Conservation (phyloP, 2,888 invertebrate genomes). For the Andrena trimmerana region DNA sequence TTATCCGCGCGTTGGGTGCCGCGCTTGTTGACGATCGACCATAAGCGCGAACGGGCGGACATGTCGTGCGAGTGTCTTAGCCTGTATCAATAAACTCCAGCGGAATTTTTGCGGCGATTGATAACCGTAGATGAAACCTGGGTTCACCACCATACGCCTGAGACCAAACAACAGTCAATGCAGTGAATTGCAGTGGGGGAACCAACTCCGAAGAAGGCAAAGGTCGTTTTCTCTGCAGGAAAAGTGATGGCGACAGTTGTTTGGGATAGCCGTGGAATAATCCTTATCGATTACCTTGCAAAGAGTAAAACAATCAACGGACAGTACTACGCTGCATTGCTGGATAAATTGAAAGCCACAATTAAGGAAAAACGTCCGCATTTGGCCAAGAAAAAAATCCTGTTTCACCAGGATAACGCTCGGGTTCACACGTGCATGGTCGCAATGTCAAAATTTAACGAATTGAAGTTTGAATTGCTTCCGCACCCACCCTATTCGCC, state of each 20-base stretch:
- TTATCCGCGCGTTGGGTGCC: constrained; percentile 73
- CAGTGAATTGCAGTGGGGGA: background rate
- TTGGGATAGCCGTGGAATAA: background rate
- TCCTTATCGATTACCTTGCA: constrained; percentile 5
- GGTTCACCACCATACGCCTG: constrained; percentile 66
- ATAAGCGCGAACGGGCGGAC: constrained; percentile 59
- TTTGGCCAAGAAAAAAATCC: too few relatives aligned
- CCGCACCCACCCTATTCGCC: too few relatives aligned
- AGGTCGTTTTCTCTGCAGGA: background rate
- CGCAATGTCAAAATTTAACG: too few relatives aligned
- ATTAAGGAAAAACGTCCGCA: too few relatives aligned
- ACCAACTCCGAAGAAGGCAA: constrained; percentile 12
- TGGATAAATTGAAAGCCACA: too few relatives aligned
- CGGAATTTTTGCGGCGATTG: constrained; percentile 68
- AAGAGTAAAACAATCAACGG: constrained; percentile 13
- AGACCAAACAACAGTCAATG: constrained; percentile 25
- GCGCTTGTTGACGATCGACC: constrained; percentile 71
- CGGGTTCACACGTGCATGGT: too few relatives aligned
- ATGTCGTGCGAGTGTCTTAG: constrained; percentile 51
- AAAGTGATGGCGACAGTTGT: constrained; percentile 7
- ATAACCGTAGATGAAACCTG: constrained; percentile 81
- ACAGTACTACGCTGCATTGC: too few relatives aligned
- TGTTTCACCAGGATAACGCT: too few relatives aligned
- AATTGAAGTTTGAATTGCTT: too few relatives aligned
- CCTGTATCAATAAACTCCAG: constrained; percentile 40